Evolutionary conservation across 2,888 invertebrate genomes (phyloP).

Genomic region (Lordiphosa andalusiaca): DNA sequence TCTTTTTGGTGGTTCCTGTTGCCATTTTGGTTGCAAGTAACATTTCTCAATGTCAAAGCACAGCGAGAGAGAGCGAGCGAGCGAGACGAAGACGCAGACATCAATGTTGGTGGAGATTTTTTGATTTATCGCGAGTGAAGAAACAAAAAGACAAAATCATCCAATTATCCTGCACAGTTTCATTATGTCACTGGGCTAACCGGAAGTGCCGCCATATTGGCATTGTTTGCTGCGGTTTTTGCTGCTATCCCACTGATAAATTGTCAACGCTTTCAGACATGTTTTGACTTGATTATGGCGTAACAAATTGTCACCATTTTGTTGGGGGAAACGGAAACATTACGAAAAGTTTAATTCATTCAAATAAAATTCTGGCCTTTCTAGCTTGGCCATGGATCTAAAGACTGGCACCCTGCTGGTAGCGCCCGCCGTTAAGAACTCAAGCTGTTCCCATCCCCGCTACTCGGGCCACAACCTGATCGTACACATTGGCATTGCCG

Average conservation of each 20-base stretch:
- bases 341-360: too few relatives aligned
- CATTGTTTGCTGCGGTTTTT: constrained; percentile 27
- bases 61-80: constrained; percentile 15
- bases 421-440: constrained; percentile 90
- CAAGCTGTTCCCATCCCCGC: constrained; percentile 89
- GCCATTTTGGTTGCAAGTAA: constrained; percentile 17
- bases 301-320: constrained; percentile 74
- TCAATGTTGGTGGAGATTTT: constrained; percentile 30
- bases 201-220: constrained; percentile 67
- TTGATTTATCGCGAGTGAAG: constrained; percentile 56
- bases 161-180: constrained; percentile 75
- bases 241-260: constrained; percentile 49
- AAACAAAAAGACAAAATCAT: constrained; percentile 49
- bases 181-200: constrained; percentile 59
- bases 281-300: constrained; percentile 74
- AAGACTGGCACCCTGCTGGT: constrained; percentile 85
- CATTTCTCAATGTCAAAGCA: constrained; percentile 61
- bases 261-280: constrained; percentile 54
- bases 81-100: constrained; percentile 21
- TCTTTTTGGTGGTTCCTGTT: constrained; percentile 15
- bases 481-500: constrained; percentile 85
- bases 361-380: not conserved
- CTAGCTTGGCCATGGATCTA: constrained; percentile 80
- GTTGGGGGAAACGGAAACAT: constrained; percentile 32
- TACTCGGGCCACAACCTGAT: constrained; percentile 84